Base-by-base conservation (phyloP, 2,888 invertebrate species). In the Thereva nobilitata region DNA sequence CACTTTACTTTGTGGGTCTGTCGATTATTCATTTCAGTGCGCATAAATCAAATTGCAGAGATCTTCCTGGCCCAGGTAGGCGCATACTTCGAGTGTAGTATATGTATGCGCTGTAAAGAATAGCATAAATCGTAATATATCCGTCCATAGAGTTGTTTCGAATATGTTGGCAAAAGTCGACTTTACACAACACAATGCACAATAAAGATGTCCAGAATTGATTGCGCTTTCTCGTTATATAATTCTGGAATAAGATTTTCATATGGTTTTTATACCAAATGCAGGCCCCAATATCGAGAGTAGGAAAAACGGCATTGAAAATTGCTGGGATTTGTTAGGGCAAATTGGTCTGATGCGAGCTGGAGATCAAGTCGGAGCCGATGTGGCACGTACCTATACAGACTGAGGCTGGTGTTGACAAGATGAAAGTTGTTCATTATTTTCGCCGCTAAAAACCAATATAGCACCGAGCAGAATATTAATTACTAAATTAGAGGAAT, bases 201-300 rank as follows among this genome's bases (percentile, higher is more conserved):
- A 64, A 64, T 64, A 64, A 64, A 64, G 64, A 64, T 64, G 64
- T 64, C 64, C 64, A 54, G 54, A 64, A 53, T 64, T 64, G 64
- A 64, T 64, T 64, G 54, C 54, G 53, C 52, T 54, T 64, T 64
- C 54, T 64, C 45, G 54, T 64, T 54, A 64, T 64, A 64, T 64
- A 64, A 64, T 64, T 37, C 59, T 59, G 59, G 45, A 45, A 37
- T 49, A 59, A 47, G 38, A 23, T 23, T 23, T 23, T 23, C 23
- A 23, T 47, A 45, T 45, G 49, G 59, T 47, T 59, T 59, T 12
- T 34, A 42, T 37, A 23, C 47, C 59, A 23, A 23, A 23, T 23
- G 23, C 10, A 38, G 10, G 8, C 38, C 42, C 34, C 42, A 37
- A 38, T 47, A 10, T 6, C 34, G 45, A 4, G 34, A 5, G 10